A percentile compares a stretch with the other conserved stretches of the same genome.
phyloP scores from a whole-genome alignment of 2,797 vertebrate genomes.

The Gadopsis marmoratus region DNA sequence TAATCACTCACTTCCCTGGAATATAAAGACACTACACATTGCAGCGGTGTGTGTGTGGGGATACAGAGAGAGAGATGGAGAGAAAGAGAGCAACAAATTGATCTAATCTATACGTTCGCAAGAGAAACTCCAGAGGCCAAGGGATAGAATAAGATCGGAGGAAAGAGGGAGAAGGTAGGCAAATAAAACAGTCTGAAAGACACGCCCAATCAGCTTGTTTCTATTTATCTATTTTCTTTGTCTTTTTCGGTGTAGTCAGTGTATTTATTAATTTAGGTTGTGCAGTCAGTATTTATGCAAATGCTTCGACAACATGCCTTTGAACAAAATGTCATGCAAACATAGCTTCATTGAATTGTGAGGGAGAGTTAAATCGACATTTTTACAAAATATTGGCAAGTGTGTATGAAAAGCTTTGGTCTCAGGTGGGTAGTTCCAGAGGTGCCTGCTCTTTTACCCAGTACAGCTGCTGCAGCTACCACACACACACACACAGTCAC shows the following conservation, averaged over 20 bases:
- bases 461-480: slow-evolving; percentile 48
- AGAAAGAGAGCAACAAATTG: not conserved
- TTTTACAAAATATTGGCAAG: slow-evolving; percentile 18
- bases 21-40: not conserved
- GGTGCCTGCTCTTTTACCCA: slow-evolving; percentile 33
- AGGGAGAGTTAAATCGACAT: not conserved
- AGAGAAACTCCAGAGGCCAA: not conserved
- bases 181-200: not conserved
- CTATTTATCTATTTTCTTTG: not conserved
- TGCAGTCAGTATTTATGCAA: not conserved
- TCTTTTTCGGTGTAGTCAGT: not conserved
- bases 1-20: not conserved
- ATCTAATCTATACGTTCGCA: slow-evolving; percentile 8
- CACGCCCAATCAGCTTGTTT: not conserved
- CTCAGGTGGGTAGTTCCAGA: slow-evolving; percentile 56
- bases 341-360: not conserved
- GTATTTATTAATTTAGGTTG: not conserved
- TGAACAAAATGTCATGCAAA: not conserved
- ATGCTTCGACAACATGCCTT: not conserved
- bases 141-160: not conserved
- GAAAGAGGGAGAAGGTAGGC: not conserved
- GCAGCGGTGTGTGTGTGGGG: not conserved
- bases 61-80: not conserved
- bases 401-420: slow-evolving; percentile 36
- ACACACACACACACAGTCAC: slow-evolving; percentile 7